A percentile compares a stretch with the other conserved stretches of the same genome.
These are phyloP conservation scores for Drosophila anceps DNA, from an alignment of 2,888 invertebrate genomes.

Conservation along the genomic window DNA sequence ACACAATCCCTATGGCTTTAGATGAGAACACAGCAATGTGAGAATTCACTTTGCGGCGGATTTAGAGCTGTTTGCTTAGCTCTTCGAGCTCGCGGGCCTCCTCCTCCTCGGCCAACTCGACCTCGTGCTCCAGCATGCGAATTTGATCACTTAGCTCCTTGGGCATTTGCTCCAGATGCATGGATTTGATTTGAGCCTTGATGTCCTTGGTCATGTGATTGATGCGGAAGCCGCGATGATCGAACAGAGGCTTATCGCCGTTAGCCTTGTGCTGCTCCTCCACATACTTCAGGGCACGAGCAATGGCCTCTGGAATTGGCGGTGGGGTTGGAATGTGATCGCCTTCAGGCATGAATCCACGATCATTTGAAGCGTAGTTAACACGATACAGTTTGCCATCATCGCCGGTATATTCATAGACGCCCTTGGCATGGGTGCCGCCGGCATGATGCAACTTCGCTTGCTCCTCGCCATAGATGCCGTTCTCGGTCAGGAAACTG, in stretches of 20 bases:
- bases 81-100: slow-evolving; percentile 49
- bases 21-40: slow-evolving; percentile 43
- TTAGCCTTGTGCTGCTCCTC: slow-evolving; percentile 86
- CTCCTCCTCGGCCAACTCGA: slow-evolving; percentile 74
- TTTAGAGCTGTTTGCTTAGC: slow-evolving; percentile 20
- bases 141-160: slow-evolving; percentile 73
- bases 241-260: slow-evolving; percentile 77
- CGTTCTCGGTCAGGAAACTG: slow-evolving; percentile 87
- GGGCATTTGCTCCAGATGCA: slow-evolving; percentile 72
- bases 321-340: slow-evolving; percentile 91
- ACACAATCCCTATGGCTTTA: slow-evolving; percentile 50
- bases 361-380: slow-evolving; percentile 87
- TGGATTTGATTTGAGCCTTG: slow-evolving; percentile 74
- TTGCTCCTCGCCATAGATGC: slow-evolving; percentile 86
- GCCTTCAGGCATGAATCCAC: slow-evolving; percentile 86
- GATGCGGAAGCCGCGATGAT: slow-evolving; percentile 83
- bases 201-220: slow-evolving; percentile 80
- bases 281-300: slow-evolving; percentile 89
- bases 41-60: background rate
- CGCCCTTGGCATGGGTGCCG: slow-evolving; percentile 88
- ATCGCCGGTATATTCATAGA: slow-evolving; percentile 89
- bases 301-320: slow-evolving; percentile 90
- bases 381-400: slow-evolving; percentile 87
- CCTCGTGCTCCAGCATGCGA: slow-evolving; percentile 73
- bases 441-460: slow-evolving; percentile 86